Conservation (phyloP, 2,797 vertebrate genomes). For the Phalloptychus januarius region DNA sequence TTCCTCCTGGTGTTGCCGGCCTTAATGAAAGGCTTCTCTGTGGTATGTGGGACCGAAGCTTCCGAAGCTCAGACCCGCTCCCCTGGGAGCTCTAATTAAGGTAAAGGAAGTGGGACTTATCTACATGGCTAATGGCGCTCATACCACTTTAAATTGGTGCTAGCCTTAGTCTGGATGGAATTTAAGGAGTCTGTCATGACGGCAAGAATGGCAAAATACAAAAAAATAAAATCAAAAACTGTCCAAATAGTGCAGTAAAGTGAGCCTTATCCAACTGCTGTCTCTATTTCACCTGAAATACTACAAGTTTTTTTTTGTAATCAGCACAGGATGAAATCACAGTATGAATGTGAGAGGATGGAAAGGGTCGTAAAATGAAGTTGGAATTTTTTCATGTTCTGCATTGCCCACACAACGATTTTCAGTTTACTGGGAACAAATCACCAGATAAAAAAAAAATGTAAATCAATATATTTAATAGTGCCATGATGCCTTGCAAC, state of each 20-base stretch:
- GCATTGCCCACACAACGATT: too few species aligned
- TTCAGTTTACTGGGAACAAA: background rate
- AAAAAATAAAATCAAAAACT: background rate
- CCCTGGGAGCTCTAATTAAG: conserved; percentile 81
- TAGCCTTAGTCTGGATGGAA: conserved; percentile 39
- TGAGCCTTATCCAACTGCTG: conserved; percentile 42
- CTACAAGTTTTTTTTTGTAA: conserved; percentile 56
- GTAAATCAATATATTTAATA: background rate
- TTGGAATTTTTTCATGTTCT: background rate
- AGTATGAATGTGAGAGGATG: conserved; percentile 49
- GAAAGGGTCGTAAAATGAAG: conserved; percentile 34
- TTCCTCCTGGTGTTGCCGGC: conserved; percentile 40
- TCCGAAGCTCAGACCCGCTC: conserved; percentile 66
- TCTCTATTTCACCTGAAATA: conserved; percentile 65
- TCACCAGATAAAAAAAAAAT: too few species aligned
- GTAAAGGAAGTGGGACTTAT: conserved; percentile 79
- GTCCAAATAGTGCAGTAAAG: conserved; percentile 40
- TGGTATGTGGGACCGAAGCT: conserved; percentile 53
- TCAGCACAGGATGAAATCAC: conserved; percentile 56
- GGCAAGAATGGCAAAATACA: conserved; percentile 10
- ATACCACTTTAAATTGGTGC: conserved; percentile 42
- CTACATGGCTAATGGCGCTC: conserved; percentile 79
- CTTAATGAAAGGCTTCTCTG: conserved; percentile 62
- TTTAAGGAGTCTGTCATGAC: conserved; percentile 48
- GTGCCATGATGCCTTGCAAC: background rate